Evolutionary conservation across 2,888 invertebrate species (phyloP), one percentile per base, ranked within the genome.

Genomic region (Mesorhabditis spiculigera): DNA sequence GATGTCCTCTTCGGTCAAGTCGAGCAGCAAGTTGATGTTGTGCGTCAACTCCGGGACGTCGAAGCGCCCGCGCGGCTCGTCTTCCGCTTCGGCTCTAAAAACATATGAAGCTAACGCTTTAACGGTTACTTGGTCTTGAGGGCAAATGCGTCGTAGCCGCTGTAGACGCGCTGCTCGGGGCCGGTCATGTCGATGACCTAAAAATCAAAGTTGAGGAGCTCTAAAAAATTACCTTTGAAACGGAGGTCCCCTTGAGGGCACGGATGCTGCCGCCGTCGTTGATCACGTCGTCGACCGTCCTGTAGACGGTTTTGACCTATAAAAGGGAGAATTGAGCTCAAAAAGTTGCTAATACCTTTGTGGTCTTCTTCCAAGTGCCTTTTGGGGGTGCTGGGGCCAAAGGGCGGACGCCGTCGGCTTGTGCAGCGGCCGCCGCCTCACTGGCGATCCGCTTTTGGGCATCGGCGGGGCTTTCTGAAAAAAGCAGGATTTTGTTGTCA

Each of bases 101-200:
- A 45, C 41, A 28, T 41, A 13, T 4, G 41, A 62, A 28, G n/a
- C 63, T 63, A 63, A 63, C 28, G 8, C 8, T 28, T 3, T 66
- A 66, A 43, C 43, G 44, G 66, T 58, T 64, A 73, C 73, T 72
- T 77, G 8, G 82, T 78, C 63, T 81, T 79, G 71, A 79, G 75
- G n/a, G 81, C 75, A 63, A 85, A 82, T n/a, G 83, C 81, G 58
- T 82, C 79, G 71, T 84, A 85, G 63, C 86, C 85, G 13, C 80
- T 78, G 75, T 85, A 89, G 58, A 97, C 92, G 69, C 94, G 90
- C 86, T 93, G 92, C 87, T 97, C 94, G 0, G 93, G 93, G 0
- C 97, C 97, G 5, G 97, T 97, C 94, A 98, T 94, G 87, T 98
- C 98, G 76, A 98, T 97, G 10, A 99, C 96, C 80, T 85, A 70